These are phyloP conservation scores for Cheirogaleus major DNA, from an alignment of 2,797 vertebrate genomes.

Conservation along the genomic window DNA sequence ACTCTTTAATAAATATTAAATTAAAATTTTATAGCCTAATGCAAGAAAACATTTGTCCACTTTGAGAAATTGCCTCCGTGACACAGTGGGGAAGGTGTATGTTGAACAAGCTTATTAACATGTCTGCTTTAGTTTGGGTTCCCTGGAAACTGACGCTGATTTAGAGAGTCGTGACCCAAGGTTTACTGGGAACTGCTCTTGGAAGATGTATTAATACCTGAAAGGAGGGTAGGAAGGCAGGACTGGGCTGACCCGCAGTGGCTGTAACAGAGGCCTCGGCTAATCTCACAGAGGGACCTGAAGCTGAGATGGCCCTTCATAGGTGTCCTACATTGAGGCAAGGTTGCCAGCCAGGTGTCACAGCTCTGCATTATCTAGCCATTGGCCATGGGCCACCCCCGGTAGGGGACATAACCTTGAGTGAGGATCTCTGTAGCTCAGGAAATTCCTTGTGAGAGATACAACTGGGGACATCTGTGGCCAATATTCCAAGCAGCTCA, in stretches of 20 bases:
- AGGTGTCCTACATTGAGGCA: neutral
- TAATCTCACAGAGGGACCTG: no score
- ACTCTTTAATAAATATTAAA: neutral
- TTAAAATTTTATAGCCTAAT: slow-evolving; percentile 18
- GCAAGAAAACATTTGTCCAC: neutral
- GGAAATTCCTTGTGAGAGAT: neutral
- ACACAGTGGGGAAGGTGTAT: neutral
- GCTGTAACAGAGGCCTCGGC: neutral
- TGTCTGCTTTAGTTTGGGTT: neutral
- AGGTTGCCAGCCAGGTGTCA: neutral
- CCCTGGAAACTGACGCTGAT: neutral
- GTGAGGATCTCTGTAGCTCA: neutral
- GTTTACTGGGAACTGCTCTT: neutral
- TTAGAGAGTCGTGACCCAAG: neutral
- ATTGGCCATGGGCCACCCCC: no score
- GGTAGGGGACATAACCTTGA: neutral
- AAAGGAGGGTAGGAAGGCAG: neutral
- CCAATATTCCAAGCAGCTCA: neutral
- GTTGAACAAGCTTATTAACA: neutral
- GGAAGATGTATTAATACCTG: neutral
- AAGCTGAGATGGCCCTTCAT: neutral
- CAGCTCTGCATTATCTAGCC: neutral
- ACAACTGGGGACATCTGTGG: neutral
- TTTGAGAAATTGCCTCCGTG: neutral
- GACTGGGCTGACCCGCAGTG: neutral